Base-by-base conservation (phyloP, 2,888 invertebrate species). In the Dinocampus coccinellae region DNA sequence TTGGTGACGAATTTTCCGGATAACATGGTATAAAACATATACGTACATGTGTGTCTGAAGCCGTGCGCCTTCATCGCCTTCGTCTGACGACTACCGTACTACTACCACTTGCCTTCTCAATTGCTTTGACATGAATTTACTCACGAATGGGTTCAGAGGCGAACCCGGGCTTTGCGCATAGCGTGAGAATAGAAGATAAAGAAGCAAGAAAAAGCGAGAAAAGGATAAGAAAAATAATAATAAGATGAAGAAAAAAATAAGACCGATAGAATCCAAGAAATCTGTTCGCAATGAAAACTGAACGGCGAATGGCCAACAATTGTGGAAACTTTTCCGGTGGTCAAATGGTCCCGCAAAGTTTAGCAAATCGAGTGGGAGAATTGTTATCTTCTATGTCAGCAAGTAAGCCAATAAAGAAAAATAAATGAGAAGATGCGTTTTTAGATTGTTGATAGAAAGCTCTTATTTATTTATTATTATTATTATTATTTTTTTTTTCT, bases 351-450 rank as follows among this genome's bases (percentile, higher is more conserved):
- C n/a, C 47, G 26, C 57, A 68, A 76, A 73, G 71, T 76, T 68
- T 42, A 72, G 70, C 62, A 72, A 74, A 76, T 76, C 73, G 76
- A 74, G 73, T 74, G 76, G 73, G 73, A 74, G 73, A 76, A 74
- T 74, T 76, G 74, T 76, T 73, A 74, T 76, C 73, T 74, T 55
- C 73, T 70, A 71, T 65, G 64, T 64, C 60, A 58, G 64, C 22
- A 70, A 71, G 68, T 66, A 69, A 72, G 70, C 36, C 71, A 71
- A 76, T 73, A 65, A 63, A 67, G 7, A 66, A 53, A 65, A 57
- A 71, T 60, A 67, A 62, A 42, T 20, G 60, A 9, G 34, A 61
- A 42, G 55, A 70, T 57, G 39, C 39, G 26, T 66, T 57, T 57
- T 57, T 66, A 57, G 47, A 67, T 36, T 70, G 65, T 60, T 10